Percentiles rank a stretch among this genome's conserved stretches.
These are phyloP conservation scores for Larimichthys polyactis DNA, from an alignment of 2,113 vertebrate species.

Conservation along the genomic window DNA sequence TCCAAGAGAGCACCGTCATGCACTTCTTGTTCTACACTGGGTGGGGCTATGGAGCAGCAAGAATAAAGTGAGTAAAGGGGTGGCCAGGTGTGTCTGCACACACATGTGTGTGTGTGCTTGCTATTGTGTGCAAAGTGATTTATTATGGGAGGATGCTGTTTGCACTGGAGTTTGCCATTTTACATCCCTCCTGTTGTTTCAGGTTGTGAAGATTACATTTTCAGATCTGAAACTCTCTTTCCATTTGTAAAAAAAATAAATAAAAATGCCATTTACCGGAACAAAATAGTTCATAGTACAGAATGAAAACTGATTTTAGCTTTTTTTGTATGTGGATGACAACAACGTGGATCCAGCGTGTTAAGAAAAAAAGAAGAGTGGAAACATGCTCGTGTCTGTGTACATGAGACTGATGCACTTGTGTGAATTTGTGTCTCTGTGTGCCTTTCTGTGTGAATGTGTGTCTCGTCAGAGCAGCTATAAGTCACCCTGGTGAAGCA, in stretches of 20 bases:
- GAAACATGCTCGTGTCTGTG: not conserved
- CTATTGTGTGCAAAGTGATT: conserved; percentile 55
- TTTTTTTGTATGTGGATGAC: not conserved
- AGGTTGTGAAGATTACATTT: conserved; percentile 37
- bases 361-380: not conserved
- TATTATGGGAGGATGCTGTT: conserved; percentile 58
- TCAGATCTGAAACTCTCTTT: conserved; percentile 6
- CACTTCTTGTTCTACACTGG: conserved; percentile 75
- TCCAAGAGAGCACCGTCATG: conserved; percentile 79
- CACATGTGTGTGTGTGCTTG: conserved; percentile 39
- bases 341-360: not conserved
- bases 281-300: not conserved
- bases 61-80: conserved; percentile 47
- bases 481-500: conserved; percentile 81
- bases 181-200: conserved; percentile 40
- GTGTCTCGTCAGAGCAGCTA: conserved; percentile 59
- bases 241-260: not conserved
- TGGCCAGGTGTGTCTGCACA: conserved; percentile 54
- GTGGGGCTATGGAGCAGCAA: conserved; percentile 68
- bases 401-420: not conserved
- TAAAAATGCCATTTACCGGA: not conserved
- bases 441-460: conserved; percentile 9
- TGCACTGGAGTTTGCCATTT: conserved; percentile 39
- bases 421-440: not conserved
- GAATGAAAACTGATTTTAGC: not conserved